Conservation (phyloP, 35 echinoderm and acorn worm species). For the Amphiura filiformis region DNA sequence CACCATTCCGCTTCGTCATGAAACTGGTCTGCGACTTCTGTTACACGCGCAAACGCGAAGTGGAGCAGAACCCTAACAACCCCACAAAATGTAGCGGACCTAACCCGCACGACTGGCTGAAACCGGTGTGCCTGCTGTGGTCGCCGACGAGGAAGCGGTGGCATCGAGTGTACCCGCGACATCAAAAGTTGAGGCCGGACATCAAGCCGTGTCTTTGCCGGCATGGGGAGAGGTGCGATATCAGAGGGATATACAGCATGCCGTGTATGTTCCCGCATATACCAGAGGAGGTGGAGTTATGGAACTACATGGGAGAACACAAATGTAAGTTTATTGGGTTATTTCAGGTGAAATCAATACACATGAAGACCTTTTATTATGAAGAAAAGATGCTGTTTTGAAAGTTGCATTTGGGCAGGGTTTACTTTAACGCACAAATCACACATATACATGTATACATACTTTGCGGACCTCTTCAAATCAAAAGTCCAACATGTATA, state of each 20-base stretch:
- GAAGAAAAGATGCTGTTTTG: too few species aligned
- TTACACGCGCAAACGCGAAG: constrained; percentile 26
- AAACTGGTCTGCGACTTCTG: constrained; percentile 52
- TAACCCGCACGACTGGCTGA: constrained; percentile 20
- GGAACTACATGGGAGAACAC: constrained; percentile 70
- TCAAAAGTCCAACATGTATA: too few species aligned
- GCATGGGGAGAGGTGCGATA: constrained; percentile 40
- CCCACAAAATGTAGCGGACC: constrained; percentile 34
- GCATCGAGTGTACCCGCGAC: constrained; percentile 49
- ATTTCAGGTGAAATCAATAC: too few species aligned
- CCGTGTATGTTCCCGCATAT: constrained; percentile 81
- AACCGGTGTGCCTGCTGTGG: constrained; percentile 36
- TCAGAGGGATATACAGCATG: constrained; percentile 28
- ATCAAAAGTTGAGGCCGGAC: constrained; percentile 47
- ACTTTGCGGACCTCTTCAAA: too few species aligned
- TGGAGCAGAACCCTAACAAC: constrained; percentile 37
- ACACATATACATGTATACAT: too few species aligned
- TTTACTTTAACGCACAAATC: too few species aligned
- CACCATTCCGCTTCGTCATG: background rate
- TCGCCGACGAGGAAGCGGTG: constrained; percentile 15
- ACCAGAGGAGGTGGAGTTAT: constrained; percentile 57
- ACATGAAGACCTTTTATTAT: background rate
- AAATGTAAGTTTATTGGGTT: constrained; percentile 50
- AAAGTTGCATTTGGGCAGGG: too few species aligned
- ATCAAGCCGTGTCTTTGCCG: constrained; percentile 53